These are phyloP conservation scores for Sebastes baramenuke DNA, from an alignment of 2,797 vertebrate species.

Conservation along the genomic window DNA sequence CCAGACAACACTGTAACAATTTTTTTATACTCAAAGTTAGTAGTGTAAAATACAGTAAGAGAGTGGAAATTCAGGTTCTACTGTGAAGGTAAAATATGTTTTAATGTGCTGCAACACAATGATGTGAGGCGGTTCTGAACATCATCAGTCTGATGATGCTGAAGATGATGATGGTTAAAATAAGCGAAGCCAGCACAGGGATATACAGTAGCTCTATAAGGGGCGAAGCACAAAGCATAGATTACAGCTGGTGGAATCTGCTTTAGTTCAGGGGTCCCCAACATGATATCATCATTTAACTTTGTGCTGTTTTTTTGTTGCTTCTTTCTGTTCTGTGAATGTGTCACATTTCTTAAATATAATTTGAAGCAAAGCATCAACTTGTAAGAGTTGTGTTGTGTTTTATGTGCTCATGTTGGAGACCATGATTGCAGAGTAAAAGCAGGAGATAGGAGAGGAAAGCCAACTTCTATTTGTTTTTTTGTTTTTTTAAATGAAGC, in stretches of 20 bases:
- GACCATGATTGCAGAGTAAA: conserved; percentile 40
- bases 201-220: conserved; percentile 8
- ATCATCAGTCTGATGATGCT: conserved; percentile 2
- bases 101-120: conserved; percentile 10
- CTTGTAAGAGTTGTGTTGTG: neutral
- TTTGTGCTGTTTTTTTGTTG: neutral
- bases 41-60: neutral
- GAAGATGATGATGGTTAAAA: conserved; percentile 37
- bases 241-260: conserved; percentile 29
- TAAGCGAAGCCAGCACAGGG: conserved; percentile 49
- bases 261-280: conserved; percentile 45
- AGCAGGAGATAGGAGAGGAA: conserved; percentile 17
- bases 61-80: neutral
- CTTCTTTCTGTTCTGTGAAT: neutral
- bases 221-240: conserved; percentile 44
- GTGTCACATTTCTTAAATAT: neutral
- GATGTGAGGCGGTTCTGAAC: neutral
- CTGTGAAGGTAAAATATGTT: neutral
- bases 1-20: neutral
- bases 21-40: neutral
- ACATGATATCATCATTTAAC: conserved; percentile 26
- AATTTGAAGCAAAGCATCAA: neutral
- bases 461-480: neutral
- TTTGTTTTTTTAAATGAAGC: neutral
- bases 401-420: conserved; percentile 48